phyloP scores from a whole-genome alignment of 2,888 invertebrate genomes.

The Drosophila pseudotakahashii region DNA sequence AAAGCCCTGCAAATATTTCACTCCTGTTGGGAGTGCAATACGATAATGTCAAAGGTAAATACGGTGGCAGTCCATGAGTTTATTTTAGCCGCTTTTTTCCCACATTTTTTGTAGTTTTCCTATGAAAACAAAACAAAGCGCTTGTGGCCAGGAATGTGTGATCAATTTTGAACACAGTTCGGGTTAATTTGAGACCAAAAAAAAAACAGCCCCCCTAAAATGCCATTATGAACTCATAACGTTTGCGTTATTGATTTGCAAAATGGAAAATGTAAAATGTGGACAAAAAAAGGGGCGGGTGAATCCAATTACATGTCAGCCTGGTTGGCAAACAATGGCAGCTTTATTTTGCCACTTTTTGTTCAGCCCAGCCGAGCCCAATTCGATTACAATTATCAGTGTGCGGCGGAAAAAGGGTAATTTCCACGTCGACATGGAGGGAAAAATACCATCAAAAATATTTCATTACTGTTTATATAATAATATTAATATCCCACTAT shows the following conservation, averaged over 20 bases:
- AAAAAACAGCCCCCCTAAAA: neutral
- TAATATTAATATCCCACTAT: too few relatives aligned
- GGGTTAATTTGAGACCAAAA: constrained; percentile 5
- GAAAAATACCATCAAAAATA: too few relatives aligned
- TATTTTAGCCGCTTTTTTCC: neutral
- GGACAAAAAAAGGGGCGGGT: neutral
- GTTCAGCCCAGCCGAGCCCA: neutral
- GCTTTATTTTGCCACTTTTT: neutral
- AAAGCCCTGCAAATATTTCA: neutral
- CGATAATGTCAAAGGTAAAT: neutral
- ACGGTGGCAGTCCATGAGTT: too few relatives aligned
- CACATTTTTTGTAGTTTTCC: neutral
- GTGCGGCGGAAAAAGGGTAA: neutral
- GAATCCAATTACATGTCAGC: constrained; percentile 15
- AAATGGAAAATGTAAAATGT: constrained; percentile 4
- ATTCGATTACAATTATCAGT: constrained; percentile 12
- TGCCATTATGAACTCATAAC: constrained; percentile 10
- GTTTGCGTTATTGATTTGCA: constrained; percentile 17
- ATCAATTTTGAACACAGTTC: neutral
- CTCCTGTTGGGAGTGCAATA: neutral
- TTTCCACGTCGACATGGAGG: neutral
- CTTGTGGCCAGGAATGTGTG: neutral
- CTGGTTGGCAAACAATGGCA: constrained; percentile 6
- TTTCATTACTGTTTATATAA: too few relatives aligned
- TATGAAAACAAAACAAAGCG: too few relatives aligned